These are phyloP conservation scores for Ceyx erithaca DNA, from an alignment of 2,797 vertebrate species.

Conservation along the genomic window DNA sequence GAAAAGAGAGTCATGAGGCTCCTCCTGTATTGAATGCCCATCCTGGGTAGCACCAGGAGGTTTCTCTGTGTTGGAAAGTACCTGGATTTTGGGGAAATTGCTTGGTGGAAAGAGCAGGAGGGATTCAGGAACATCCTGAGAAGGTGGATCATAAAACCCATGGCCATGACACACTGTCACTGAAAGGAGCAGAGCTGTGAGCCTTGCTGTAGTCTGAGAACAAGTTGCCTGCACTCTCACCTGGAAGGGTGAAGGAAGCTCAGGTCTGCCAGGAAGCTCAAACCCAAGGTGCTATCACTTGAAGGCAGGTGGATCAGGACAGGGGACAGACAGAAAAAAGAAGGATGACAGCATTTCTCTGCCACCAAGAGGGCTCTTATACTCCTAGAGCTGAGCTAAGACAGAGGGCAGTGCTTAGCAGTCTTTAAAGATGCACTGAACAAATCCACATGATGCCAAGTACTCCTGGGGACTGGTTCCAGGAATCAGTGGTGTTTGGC, in stretches of 20 bases:
- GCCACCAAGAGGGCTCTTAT: neutral
- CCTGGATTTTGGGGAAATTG: neutral
- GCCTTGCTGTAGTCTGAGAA: neutral
- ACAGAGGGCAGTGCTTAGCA: neutral
- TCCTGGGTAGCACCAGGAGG: neutral
- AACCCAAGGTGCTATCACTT: neutral
- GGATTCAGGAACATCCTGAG: neutral
- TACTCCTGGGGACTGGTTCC: neutral
- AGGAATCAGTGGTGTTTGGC: accelerated
- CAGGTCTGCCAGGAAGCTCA: neutral
- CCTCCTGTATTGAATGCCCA: neutral
- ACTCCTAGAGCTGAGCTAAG: neutral
- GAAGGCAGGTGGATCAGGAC: neutral
- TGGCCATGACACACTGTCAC: accelerated
- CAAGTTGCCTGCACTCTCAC: neutral
- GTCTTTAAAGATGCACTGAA: neutral
- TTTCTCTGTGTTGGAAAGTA: neutral
- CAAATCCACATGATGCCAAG: neutral
- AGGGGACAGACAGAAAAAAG: neutral
- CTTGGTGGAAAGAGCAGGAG: neutral
- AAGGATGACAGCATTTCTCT: neutral
- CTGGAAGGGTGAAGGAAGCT: neutral
- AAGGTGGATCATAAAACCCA: neutral
- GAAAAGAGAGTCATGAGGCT: neutral
- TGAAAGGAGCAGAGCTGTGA: neutral